Evolutionary conservation across 2,797 vertebrate genomes (phyloP).

Genomic region (Leptoclinus maculatus): DNA sequence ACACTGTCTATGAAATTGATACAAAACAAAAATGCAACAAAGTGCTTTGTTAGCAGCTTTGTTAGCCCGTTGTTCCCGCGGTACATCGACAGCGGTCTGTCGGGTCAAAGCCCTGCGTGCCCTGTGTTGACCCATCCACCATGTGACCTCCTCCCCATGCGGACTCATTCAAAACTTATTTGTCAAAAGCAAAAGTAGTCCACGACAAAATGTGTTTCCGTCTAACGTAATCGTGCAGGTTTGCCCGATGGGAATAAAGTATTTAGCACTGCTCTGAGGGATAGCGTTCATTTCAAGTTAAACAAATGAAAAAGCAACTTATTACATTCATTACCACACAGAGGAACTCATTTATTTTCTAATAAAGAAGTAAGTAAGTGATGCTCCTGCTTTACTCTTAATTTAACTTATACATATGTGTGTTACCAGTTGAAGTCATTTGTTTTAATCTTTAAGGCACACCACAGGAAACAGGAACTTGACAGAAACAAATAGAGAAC

Average conservation of each 20-base stretch:
- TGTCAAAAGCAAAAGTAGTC: background rate
- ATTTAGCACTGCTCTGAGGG: background rate
- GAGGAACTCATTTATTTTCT: background rate
- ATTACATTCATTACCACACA: background rate
- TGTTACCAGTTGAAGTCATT: background rate
- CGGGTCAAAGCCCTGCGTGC: too few species aligned
- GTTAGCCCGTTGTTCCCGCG: too few species aligned
- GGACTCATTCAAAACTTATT: background rate
- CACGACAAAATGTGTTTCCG: background rate
- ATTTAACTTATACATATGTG: background rate
- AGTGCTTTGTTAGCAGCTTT: too few species aligned
- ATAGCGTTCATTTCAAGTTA: too few species aligned
- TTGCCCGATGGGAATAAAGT: background rate
- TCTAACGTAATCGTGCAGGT: background rate
- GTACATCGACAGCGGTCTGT: too few species aligned
- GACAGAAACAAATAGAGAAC: slow-evolving; percentile 3
- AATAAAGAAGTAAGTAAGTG: too few species aligned
- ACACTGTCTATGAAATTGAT: too few species aligned
- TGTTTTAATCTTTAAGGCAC: background rate
- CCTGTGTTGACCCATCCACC: background rate
- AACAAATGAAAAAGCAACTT: background rate
- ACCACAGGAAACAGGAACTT: slow-evolving; percentile 15
- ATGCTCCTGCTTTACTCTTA: background rate
- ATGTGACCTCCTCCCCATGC: too few species aligned
- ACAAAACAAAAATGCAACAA: too few species aligned